Conservation (phyloP, 1,140 invertebrate species). For the Drosophila nikananu region DNA sequence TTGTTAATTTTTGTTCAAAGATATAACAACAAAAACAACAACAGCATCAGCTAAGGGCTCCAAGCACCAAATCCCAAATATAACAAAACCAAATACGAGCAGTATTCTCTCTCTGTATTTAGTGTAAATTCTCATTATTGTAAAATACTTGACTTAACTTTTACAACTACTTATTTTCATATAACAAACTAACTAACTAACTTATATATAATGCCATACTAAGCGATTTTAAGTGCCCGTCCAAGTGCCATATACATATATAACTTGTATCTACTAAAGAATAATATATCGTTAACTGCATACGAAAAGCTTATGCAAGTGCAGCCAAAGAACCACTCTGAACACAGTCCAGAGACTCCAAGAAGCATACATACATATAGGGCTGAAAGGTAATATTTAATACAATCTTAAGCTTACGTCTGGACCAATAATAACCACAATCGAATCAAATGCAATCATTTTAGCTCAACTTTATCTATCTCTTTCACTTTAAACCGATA, state of each 20-base stretch:
- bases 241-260: slow-evolving; percentile 25
- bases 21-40: slow-evolving; percentile 84
- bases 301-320: slow-evolving; percentile 44
- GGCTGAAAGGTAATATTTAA: slow-evolving; percentile 66
- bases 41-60: slow-evolving; percentile 71
- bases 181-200: slow-evolving; percentile 10
- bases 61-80: slow-evolving; percentile 61
- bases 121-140: slow-evolving; percentile 58
- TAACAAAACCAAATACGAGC: slow-evolving; percentile 45
- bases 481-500: slow-evolving; percentile 24
- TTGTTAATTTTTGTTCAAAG: slow-evolving; percentile 58
- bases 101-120: slow-evolving; percentile 41
- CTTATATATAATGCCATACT: slow-evolving; percentile 28
- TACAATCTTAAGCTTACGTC: slow-evolving; percentile 42
- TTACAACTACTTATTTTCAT: slow-evolving; percentile 38
- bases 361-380: slow-evolving; percentile 9
- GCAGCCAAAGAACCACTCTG: slow-evolving; percentile 36
- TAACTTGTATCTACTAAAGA: slow-evolving; percentile 31
- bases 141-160: slow-evolving; percentile 57
- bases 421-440: slow-evolving; percentile 39
- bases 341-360: slow-evolving; percentile 27
- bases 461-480: slow-evolving; percentile 55
- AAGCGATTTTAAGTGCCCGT: slow-evolving; percentile 29
- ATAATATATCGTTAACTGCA: slow-evolving; percentile 32
- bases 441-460: slow-evolving; percentile 50